These are phyloP conservation scores for Telenomus remus DNA, from an alignment of 1,140 invertebrate species.

Conservation along the genomic window DNA sequence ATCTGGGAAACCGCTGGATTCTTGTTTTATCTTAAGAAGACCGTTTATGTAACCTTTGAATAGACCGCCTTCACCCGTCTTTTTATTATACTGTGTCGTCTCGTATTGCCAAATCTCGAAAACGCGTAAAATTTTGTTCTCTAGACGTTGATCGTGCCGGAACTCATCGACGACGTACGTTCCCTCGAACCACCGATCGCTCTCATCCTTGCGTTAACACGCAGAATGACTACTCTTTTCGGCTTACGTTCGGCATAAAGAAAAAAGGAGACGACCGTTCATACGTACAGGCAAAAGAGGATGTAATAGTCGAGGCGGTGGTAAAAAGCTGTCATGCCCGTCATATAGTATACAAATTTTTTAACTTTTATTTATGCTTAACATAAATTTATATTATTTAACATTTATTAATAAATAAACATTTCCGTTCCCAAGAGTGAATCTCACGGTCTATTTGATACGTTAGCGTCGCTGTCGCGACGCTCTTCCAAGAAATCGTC, in stretches of 20 bases:
- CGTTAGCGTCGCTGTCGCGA: too few species aligned
- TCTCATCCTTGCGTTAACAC: neutral
- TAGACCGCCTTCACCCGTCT: neutral
- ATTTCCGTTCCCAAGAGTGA: too few species aligned
- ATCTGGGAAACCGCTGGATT: constrained; percentile 10
- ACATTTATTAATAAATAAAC: too few species aligned
- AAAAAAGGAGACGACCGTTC: neutral
- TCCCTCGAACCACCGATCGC: neutral
- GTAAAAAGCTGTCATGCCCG: too few species aligned
- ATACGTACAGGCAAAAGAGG: neutral
- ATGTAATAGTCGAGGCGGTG: neutral
- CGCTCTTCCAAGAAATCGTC: too few species aligned
- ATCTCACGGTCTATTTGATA: too few species aligned
- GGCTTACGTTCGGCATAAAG: neutral
- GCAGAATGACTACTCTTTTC: neutral
- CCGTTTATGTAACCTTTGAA: constrained; percentile 27
- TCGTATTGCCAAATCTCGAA: constrained; percentile 41
- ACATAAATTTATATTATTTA: too few species aligned
- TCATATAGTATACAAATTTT: too few species aligned
- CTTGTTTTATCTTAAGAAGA: constrained; percentile 26
- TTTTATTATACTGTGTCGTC: constrained; percentile 57
- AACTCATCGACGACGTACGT: neutral
- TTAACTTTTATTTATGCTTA: too few species aligned
- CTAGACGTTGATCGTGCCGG: neutral
- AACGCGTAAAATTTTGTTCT: constrained; percentile 21